Base-by-base conservation (phyloP, 2,888 invertebrate species). In the Volucella inflata region DNA sequence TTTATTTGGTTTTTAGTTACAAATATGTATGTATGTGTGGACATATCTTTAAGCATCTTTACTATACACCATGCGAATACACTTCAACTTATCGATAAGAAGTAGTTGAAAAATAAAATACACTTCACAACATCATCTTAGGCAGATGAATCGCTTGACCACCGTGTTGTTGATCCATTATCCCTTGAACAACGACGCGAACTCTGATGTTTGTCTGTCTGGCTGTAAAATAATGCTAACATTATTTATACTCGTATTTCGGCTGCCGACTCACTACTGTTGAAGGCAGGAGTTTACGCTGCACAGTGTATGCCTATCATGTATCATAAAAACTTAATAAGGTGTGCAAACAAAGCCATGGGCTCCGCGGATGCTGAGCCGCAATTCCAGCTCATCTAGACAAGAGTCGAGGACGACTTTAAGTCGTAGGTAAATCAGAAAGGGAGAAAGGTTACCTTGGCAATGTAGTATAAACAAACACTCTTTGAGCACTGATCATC, bases 291-390 rank as follows among this genome's bases (percentile, higher is more conserved):
- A 42, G 62, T 62, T 70, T 55, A 62, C 68, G 30, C 6, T 64
- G 46, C 50, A 71, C 46, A 72, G 36, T 30, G 74, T 30, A 71
- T 79, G 70, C 81, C 81, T 85, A 80, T 85, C 76, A 81, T 85
- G 85, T 85, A 85, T 85, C 85, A 85, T 85, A 85, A 85, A 85
- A 85, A 62, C 72, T 85, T 85, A 85, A 85, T 85, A 81, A 81
- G 85, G 85, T 85, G 76, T 72, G 76, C 76, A 85, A 85, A 85
- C 81, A 85, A 80, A 80, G 71, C 50, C 76, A 44, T 62, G 57
- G 71, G 71, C 55, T 75, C 59, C 59, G 46, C 74, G 67, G 71
- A 64, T 64, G 74, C 59, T 82, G 67, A 53, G 64, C 70, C 40
- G 42, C 65, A 53, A 57, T 74, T 62, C 59, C 68, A 71, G 14